A percentile compares a stretch with the other conserved stretches of the same genome.
Conservation (phyloP, 2,888 invertebrate species). For the Cryptops parisi region DNA sequence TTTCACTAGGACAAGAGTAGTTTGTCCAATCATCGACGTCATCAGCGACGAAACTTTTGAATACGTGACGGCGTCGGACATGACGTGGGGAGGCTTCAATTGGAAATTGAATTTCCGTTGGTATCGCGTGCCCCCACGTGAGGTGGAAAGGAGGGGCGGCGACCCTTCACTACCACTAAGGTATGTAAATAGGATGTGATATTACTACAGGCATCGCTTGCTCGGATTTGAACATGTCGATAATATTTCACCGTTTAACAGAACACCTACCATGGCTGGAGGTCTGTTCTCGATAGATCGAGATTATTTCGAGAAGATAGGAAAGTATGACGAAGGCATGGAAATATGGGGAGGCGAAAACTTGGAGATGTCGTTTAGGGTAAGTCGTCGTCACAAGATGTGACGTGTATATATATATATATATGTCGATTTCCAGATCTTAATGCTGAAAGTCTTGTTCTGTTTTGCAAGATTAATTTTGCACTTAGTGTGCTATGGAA, state of each 20-base stretch:
- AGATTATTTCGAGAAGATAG: slow-evolving; percentile 94
- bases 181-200: slow-evolving; percentile 21
- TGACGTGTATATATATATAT: too few relatives aligned
- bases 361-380: slow-evolving; percentile 88
- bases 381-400: too few relatives aligned
- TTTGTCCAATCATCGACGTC: slow-evolving; percentile 97
- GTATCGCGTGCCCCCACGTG: slow-evolving; percentile 96
- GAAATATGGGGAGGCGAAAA: slow-evolving; percentile 99
- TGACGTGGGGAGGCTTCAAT: slow-evolving; percentile 99
- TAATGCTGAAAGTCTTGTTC: too few relatives aligned
- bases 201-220: too few relatives aligned
- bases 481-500: too few relatives aligned
- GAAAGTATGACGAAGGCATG: slow-evolving; percentile 98
- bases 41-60: slow-evolving; percentile 98
- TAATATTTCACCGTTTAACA: too few relatives aligned
- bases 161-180: slow-evolving; percentile 84
- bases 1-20: slow-evolving; percentile 59
- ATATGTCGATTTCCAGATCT: too few relatives aligned
- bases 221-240: too few relatives aligned
- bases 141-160: slow-evolving; percentile 82
- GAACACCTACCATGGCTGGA: slow-evolving; percentile 96
- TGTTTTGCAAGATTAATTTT: too few relatives aligned
- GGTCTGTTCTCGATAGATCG: slow-evolving; percentile 61
- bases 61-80: slow-evolving; percentile 73
- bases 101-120: slow-evolving; percentile 99